Conservation (phyloP, 2,113 vertebrate species). For the Elgaria multicarinata region DNA sequence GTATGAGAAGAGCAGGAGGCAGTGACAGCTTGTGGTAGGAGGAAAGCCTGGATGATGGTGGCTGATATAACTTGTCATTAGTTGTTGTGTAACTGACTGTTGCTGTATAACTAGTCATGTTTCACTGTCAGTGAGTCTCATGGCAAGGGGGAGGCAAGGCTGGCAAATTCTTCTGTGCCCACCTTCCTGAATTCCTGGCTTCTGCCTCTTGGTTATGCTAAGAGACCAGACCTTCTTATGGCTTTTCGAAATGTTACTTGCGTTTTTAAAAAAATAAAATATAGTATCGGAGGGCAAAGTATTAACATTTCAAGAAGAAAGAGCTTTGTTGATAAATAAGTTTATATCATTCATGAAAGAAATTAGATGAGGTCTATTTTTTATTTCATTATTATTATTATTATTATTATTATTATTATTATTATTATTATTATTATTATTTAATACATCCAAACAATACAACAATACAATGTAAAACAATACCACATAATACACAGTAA, state of each 20-base stretch:
- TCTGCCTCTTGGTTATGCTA: not conserved
- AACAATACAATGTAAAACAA: too few species aligned
- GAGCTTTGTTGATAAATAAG: not conserved
- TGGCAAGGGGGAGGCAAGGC: not conserved
- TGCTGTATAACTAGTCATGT: not conserved
- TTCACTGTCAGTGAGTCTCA: not conserved
- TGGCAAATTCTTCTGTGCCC: too few species aligned
- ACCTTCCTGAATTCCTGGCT: not conserved
- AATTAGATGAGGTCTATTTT: not conserved
- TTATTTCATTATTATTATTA: too few species aligned
- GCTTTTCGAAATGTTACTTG: too few species aligned
- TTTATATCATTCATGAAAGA: not conserved
- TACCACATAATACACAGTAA: too few species aligned
- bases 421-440: too few species aligned
- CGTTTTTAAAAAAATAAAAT: not conserved
- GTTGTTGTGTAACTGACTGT: too few species aligned
- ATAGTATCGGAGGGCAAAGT: not conserved
- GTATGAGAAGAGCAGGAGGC: not conserved
- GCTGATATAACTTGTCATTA: not conserved
- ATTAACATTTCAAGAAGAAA: not conserved
- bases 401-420: too few species aligned
- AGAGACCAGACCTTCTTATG: not conserved
- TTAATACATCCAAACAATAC: too few species aligned
- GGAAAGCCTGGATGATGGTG: not conserved
- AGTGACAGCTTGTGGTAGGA: not conserved